These are phyloP conservation scores for Drosophila triauraria DNA, from an alignment of 1,140 invertebrate species.

Conservation along the genomic window DNA sequence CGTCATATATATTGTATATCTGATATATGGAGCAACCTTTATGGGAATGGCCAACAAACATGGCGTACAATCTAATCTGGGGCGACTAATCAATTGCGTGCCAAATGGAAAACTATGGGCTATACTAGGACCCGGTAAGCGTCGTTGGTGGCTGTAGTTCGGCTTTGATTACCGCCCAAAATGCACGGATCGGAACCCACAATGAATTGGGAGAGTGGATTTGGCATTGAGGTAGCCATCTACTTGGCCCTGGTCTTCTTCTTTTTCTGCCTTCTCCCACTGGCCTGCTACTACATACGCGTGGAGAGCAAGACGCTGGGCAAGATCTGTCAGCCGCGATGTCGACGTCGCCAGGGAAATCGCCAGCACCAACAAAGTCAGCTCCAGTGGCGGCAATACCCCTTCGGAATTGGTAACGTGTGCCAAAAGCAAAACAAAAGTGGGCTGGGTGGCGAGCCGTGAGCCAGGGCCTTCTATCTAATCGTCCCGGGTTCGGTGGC, in stretches of 20 bases:
- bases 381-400: conserved; percentile 15
- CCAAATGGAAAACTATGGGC: conserved; percentile 31
- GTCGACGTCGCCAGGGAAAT: conserved; percentile 41
- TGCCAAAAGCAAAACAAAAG: conserved; percentile 52
- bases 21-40: conserved; percentile 41
- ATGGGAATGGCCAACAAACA: conserved; percentile 34
- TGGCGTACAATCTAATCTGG: conserved; percentile 48
- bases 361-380: conserved; percentile 9
- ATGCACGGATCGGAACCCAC: conserved; percentile 12
- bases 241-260: conserved; percentile 53
- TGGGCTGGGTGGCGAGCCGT: not conserved
- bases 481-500: conserved; percentile 38
- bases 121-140: conserved; percentile 22
- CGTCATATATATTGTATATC: conserved; percentile 28
- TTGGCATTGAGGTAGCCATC: conserved; percentile 46
- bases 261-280: conserved; percentile 63
- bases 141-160: conserved; percentile 46
- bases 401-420: conserved; percentile 72
- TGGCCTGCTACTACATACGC: conserved; percentile 70
- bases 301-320: conserved; percentile 62
- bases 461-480: conserved; percentile 51
- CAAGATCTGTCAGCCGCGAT: conserved; percentile 61
- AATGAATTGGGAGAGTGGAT: conserved; percentile 42
- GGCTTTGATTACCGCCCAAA: conserved; percentile 13
- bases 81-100: conserved; percentile 41